These are phyloP conservation scores for Bos javanicus DNA, from an alignment of 2,113 vertebrate species.

Conservation along the genomic window DNA sequence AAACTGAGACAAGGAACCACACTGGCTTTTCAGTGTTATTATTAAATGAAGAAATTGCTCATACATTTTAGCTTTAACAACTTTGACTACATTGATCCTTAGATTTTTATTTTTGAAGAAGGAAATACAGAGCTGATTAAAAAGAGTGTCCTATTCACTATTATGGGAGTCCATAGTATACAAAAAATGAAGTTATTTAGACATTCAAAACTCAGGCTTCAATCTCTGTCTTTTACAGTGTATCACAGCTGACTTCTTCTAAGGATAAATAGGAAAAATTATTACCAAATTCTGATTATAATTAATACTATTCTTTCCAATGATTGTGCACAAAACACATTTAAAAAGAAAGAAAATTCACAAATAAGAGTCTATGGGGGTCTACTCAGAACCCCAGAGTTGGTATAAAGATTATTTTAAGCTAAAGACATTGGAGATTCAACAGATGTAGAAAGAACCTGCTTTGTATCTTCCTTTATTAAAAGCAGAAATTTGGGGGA, in stretches of 20 bases:
- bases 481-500: background rate
- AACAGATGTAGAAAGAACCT: background rate
- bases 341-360: background rate
- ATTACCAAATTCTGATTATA: background rate
- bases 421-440: background rate
- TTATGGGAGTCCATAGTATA: background rate
- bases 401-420: slow-evolving; percentile 19
- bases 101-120: background rate
- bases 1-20: background rate
- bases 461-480: background rate
- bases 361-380: background rate
- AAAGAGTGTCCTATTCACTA: background rate
- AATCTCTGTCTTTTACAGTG: background rate
- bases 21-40: background rate
- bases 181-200: background rate
- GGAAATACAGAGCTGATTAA: background rate
- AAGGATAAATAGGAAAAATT: background rate
- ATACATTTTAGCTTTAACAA: background rate
- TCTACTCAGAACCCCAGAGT: background rate
- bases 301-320: background rate
- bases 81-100: background rate
- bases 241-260: background rate
- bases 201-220: background rate
- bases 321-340: background rate
- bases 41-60: background rate